Evolutionary conservation across 2,113 vertebrate genomes (phyloP).

Genomic region (Rhinogobius similis): DNA sequence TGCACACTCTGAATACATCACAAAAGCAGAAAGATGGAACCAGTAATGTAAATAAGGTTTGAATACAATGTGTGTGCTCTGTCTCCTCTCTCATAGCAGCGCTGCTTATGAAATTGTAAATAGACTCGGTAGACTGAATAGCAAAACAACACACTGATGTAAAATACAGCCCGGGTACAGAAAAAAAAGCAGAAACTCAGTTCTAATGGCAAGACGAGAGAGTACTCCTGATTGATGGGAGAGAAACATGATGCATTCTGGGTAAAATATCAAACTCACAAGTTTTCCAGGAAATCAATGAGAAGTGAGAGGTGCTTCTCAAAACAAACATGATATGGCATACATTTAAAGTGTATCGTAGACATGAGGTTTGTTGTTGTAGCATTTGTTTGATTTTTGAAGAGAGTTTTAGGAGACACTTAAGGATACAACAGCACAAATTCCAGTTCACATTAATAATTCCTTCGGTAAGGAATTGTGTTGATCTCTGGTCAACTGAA

Average conservation of each 20-base stretch:
- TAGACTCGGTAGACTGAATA: slow-evolving; percentile 11
- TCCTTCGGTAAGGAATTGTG: too few relatives aligned
- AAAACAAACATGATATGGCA: background rate
- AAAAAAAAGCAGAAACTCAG: background rate
- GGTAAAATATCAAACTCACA: background rate
- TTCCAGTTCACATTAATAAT: too few relatives aligned
- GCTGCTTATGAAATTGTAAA: background rate
- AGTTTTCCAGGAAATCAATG: background rate
- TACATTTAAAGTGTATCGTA: background rate
- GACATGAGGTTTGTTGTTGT: too few relatives aligned
- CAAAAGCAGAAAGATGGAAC: slow-evolving; percentile 5
- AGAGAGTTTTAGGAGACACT: background rate
- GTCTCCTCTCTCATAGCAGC: background rate
- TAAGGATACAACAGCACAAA: too few relatives aligned
- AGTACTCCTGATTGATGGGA: slow-evolving; percentile 2
- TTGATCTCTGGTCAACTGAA: too few relatives aligned
- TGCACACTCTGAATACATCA: background rate
- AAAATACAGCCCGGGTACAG: slow-evolving; percentile 13
- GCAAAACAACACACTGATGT: background rate
- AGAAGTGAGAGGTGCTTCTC: background rate
- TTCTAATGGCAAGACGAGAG: background rate
- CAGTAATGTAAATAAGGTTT: slow-evolving; percentile 2
- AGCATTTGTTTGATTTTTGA: too few relatives aligned
- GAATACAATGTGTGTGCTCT: background rate
- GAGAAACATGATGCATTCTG: background rate